phyloP scores from a whole-genome alignment of 1,140 invertebrate species.

The Sarcophaga peregrina region DNA sequence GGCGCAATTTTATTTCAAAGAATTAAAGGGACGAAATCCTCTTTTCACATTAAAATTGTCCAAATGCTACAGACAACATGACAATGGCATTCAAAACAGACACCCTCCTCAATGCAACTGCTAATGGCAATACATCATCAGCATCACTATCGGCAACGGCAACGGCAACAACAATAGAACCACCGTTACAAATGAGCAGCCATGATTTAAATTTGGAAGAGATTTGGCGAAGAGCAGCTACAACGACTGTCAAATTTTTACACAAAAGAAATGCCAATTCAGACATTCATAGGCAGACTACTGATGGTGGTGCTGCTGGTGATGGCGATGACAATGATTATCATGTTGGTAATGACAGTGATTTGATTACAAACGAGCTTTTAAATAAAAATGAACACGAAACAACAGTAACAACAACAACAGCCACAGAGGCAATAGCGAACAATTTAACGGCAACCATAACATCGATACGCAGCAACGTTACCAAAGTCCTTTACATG shows the following conservation, averaged over 20 bases:
- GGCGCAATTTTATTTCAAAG: too few relatives aligned
- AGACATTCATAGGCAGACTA: background rate
- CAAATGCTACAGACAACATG: conserved; percentile 24
- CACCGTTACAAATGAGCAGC: background rate
- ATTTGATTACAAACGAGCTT: background rate
- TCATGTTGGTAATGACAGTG: background rate
- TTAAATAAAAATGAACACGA: background rate
- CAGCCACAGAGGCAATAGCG: conserved; percentile 1
- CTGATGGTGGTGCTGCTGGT: background rate
- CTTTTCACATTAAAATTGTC: background rate
- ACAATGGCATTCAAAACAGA: conserved; percentile 24
- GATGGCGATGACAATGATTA: background rate
- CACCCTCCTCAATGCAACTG: background rate
- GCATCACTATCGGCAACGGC: background rate
- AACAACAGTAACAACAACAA: conserved; percentile 37
- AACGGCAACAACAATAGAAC: background rate
- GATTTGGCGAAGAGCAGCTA: background rate
- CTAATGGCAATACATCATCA: background rate
- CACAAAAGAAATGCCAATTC: background rate
- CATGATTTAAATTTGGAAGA: conserved; percentile 27
- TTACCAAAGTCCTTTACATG: conserved; percentile 44
- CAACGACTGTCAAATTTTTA: background rate
- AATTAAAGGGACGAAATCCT: background rate
- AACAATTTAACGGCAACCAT: conserved; percentile 45
- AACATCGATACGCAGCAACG: conserved; percentile 45